Percentiles rank a stretch among this genome's conserved stretches.
Evolutionary conservation across 2,113 vertebrate genomes (phyloP).

Genomic region (Columba janthina): DNA sequence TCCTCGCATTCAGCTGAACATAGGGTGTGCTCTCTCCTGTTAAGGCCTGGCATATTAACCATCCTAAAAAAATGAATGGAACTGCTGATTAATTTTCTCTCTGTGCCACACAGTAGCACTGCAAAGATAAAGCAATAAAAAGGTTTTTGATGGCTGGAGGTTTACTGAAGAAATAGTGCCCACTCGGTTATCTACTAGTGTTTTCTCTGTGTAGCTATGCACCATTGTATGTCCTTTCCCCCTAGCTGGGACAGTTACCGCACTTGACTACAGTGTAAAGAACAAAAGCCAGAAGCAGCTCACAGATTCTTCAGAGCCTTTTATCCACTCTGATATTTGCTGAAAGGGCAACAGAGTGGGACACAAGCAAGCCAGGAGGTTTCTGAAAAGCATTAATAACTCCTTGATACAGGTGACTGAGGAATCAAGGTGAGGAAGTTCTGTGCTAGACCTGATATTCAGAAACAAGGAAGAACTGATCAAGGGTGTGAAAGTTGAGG

Average conservation of each 20-base stretch:
- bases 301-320: neutral
- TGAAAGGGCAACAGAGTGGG: neutral
- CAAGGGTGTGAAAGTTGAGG: neutral
- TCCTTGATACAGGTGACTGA: neutral
- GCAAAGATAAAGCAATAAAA: neutral
- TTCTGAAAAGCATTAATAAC: neutral
- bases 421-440: neutral
- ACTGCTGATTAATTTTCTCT: neutral
- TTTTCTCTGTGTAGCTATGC: neutral
- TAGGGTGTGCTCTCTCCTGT: neutral
- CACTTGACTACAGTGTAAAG: too few relatives aligned
- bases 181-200: neutral
- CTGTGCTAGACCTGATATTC: neutral
- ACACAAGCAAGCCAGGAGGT: neutral
- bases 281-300: neutral
- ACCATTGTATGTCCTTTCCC: neutral
- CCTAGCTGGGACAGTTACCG: neutral
- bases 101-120: neutral
- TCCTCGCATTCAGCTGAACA: neutral
- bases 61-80: neutral
- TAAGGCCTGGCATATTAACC: neutral
- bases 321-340: neutral
- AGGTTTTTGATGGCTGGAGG: neutral
- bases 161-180: neutral
- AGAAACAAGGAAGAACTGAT: neutral